These are phyloP conservation scores for Rotaria magnacalcarata DNA, from an alignment of 2,888 invertebrate species.

Conservation along the genomic window DNA sequence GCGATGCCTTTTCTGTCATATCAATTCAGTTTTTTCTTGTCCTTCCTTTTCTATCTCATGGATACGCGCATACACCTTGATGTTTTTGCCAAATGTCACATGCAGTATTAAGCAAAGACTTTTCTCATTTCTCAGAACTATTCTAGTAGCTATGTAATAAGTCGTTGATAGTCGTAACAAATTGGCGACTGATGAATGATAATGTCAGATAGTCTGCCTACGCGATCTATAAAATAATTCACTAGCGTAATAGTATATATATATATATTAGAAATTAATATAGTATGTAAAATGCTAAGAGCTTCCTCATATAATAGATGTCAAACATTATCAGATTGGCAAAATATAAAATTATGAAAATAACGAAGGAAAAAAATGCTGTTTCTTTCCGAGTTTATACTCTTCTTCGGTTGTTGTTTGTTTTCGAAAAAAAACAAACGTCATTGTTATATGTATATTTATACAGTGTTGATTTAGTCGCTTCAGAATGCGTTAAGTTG, in stretches of 20 bases:
- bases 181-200: background rate
- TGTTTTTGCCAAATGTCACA: background rate
- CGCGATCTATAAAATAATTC: background rate
- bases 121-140: background rate
- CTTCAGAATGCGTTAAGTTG: background rate
- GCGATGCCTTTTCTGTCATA: background rate
- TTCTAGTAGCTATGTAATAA: background rate
- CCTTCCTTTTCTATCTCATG: background rate
- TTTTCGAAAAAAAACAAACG: background rate
- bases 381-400: background rate
- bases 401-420: background rate
- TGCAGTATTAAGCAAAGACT: background rate
- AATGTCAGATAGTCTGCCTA: background rate
- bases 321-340: background rate
- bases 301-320: background rate
- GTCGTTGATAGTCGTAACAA: background rate
- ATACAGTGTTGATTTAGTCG: background rate
- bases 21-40: background rate
- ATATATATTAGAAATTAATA: background rate
- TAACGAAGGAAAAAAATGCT: background rate
- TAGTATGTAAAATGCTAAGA: background rate
- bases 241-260: background rate
- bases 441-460: background rate
- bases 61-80: background rate
- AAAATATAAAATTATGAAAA: background rate